Percentiles rank a stretch among this genome's conserved stretches.
Conservation (phyloP, 2,797 vertebrate species). For the Amazona ochrocephala region DNA sequence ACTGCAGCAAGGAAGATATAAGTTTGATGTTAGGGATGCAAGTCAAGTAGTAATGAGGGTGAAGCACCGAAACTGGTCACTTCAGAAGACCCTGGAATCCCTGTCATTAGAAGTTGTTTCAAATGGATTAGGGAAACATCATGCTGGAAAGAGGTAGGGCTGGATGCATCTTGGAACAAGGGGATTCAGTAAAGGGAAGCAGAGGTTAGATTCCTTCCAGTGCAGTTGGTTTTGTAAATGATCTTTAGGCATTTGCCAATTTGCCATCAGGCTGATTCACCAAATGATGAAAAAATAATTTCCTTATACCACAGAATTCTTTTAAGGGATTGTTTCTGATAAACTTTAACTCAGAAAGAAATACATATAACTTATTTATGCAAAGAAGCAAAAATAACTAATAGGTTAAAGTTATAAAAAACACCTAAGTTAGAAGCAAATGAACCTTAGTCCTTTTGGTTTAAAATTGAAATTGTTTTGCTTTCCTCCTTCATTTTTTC, state of each 20-base stretch:
- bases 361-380: neutral
- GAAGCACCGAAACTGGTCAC: neutral
- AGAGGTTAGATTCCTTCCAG: neutral
- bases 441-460: neutral
- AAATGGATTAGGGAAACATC: neutral
- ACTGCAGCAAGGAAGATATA: neutral
- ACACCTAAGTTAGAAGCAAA: neutral
- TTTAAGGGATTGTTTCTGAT: neutral
- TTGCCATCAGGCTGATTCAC: neutral
- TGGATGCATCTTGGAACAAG: neutral
- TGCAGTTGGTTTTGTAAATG: rapidly evolving
- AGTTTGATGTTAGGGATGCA: neutral
- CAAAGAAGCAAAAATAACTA: neutral
- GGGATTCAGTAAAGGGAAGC: neutral
- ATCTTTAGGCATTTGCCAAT: rapidly evolving
- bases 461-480: neutral
- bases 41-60: neutral
- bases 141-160: neutral
- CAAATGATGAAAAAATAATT: neutral
- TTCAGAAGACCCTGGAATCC: neutral
- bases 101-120: neutral
- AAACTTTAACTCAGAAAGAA: neutral
- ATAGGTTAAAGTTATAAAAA: neutral
- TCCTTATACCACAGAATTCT: neutral
- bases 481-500: neutral